phyloP scores from a whole-genome alignment of 1,140 invertebrate genomes.

The Caenorhabditis tropicalis region DNA sequence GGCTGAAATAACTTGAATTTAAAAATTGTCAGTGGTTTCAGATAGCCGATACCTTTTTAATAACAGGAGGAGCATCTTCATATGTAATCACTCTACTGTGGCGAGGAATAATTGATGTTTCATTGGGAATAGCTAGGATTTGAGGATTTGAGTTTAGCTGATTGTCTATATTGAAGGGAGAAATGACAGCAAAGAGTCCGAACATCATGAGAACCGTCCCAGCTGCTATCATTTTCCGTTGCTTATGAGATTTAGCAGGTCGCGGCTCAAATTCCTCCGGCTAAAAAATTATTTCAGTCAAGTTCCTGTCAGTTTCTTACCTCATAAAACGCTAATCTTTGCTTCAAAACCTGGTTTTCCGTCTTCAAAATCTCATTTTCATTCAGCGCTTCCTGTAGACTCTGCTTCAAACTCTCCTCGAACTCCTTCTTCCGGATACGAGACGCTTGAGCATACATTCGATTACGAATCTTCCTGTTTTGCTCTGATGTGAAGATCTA shows the following conservation, averaged over 20 bases:
- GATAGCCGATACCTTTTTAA: not conserved
- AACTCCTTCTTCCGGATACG: not conserved
- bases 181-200: slow-evolving; percentile 10
- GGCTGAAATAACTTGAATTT: not conserved
- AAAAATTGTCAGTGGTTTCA: not conserved
- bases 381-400: not conserved
- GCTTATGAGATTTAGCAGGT: not conserved
- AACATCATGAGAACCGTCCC: slow-evolving; percentile 18
- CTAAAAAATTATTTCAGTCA: not conserved
- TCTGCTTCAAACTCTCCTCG: not conserved
- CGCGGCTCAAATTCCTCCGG: not conserved
- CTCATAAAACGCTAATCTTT: not conserved
- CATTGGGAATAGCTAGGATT: not conserved
- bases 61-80: not conserved
- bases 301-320: not conserved
- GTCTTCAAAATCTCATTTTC: not conserved
- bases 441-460: slow-evolving; percentile 16
- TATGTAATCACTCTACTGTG: not conserved
- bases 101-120: not conserved
- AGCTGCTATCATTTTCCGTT: not conserved
- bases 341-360: not conserved
- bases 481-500: not conserved
- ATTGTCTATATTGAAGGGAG: not conserved
- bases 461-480: slow-evolving; percentile 2
- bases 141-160: not conserved